Percentiles rank a stretch among this genome's conserved stretches.
Conservation (phyloP, 2,888 invertebrate species). For the Harpalus rufipes region DNA sequence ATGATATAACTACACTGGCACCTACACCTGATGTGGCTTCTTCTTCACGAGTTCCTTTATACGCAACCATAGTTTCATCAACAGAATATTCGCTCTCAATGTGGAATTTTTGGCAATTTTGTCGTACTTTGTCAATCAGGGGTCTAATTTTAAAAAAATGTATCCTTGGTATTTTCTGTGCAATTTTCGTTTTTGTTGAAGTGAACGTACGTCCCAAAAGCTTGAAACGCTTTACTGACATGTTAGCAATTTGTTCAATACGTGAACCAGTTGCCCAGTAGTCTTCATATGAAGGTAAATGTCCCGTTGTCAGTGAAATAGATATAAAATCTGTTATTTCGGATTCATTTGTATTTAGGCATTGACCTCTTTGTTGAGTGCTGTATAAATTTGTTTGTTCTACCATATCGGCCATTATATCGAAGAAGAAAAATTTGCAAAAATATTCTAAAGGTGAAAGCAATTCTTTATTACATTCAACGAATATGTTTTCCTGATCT, state of each 20-base stretch:
- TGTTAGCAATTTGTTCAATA: conserved; percentile 67
- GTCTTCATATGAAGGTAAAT: conserved; percentile 65
- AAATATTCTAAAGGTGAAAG: conserved; percentile 41
- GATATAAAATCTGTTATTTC: conserved; percentile 67
- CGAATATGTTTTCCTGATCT: conserved; percentile 8
- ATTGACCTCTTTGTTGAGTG: conserved; percentile 53
- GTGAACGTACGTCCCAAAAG: too few species aligned
- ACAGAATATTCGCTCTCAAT: conserved; percentile 63
- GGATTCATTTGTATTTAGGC: conserved; percentile 46
- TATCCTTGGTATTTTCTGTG: conserved; percentile 5
- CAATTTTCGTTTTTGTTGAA: conserved; percentile 64
- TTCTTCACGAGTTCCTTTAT: conserved; percentile 67
- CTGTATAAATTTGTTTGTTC: conserved; percentile 63
- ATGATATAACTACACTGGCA: conserved; percentile 45
- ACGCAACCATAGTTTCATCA: conserved; percentile 68
- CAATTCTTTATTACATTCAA: conserved; percentile 34
- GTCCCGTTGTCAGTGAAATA: conserved; percentile 65
- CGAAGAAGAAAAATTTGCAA: conserved; percentile 49
- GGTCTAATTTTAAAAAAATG: conserved; percentile 16
- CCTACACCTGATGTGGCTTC: conserved; percentile 49
- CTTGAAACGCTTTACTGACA: conserved; percentile 68
- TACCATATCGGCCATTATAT: conserved; percentile 42
- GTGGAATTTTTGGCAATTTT: conserved; percentile 42
- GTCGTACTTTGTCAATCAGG: not conserved
- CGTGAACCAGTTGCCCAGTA: too few species aligned